Conservation (phyloP, 92 coral and sea anemone species). For the Chrysogorgia sp. region DNA sequence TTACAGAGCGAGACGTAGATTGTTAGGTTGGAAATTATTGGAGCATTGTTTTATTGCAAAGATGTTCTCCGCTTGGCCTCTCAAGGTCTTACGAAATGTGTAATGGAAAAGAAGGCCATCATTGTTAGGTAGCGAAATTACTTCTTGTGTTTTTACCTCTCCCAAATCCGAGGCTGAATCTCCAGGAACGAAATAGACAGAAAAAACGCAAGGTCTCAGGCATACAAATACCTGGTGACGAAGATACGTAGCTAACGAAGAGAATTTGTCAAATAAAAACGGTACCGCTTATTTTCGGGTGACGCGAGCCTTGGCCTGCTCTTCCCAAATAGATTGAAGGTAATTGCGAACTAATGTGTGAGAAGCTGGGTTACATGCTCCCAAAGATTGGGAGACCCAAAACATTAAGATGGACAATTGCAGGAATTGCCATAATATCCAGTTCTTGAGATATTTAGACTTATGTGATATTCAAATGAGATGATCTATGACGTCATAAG, state of each 20-base stretch:
- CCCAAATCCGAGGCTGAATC: slow-evolving; percentile 35
- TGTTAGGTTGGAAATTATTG: slow-evolving; percentile 33
- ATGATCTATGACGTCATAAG: too few relatives aligned
- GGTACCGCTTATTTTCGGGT: slow-evolving; percentile 65
- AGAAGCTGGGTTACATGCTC: too few relatives aligned
- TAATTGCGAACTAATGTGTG: background rate
- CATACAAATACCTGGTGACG: background rate
- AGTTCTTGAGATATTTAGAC: too few relatives aligned
- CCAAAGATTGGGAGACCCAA: too few relatives aligned
- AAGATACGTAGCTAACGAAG: too few relatives aligned
- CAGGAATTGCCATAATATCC: too few relatives aligned
- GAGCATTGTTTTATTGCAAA: slow-evolving; percentile 41
- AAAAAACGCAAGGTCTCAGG: background rate
- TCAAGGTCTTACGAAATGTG: background rate
- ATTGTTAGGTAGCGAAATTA: too few relatives aligned
- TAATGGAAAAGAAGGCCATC: background rate
- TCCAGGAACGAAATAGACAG: slow-evolving; percentile 43
- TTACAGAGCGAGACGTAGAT: slow-evolving; percentile 52
- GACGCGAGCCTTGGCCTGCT: slow-evolving; percentile 57
- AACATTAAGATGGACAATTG: too few relatives aligned
- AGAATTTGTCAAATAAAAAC: slow-evolving; percentile 59
- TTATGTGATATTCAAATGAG: too few relatives aligned
- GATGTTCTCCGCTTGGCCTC: slow-evolving; percentile 46
- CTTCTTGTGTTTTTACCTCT: too few relatives aligned
- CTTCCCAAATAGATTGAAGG: slow-evolving; percentile 35